phyloP scores from a whole-genome alignment of 2,797 vertebrate genomes.

The Myripristis murdjan region DNA sequence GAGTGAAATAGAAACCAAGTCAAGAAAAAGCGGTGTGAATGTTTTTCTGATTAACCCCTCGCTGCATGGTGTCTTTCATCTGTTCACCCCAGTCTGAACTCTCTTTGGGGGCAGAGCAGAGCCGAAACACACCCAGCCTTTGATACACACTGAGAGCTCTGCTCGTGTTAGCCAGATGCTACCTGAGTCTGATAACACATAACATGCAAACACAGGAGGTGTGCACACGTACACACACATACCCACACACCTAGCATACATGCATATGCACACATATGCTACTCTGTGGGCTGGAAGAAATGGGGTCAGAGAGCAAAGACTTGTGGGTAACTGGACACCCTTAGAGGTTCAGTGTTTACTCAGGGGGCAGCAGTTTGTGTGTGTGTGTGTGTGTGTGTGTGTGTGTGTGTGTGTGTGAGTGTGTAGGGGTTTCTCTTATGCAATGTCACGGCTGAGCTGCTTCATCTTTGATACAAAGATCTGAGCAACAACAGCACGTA shows the following conservation, averaged over 20 bases:
- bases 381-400: conserved; percentile 11
- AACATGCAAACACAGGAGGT: conserved; percentile 13
- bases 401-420: neutral
- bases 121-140: conserved; percentile 62
- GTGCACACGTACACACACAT: conserved; percentile 17
- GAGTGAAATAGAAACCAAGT: neutral
- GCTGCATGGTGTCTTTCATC: conserved; percentile 71
- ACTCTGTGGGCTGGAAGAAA: conserved; percentile 18
- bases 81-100: conserved; percentile 66
- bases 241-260: conserved; percentile 2
- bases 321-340: conserved; percentile 74
- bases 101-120: conserved; percentile 32
- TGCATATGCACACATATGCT: conserved; percentile 26
- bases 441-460: conserved; percentile 55
- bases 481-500: conserved; percentile 67
- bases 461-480: conserved; percentile 82
- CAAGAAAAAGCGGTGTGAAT: conserved; percentile 41
- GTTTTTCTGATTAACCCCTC: conserved; percentile 77
- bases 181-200: conserved; percentile 56
- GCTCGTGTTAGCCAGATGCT: conserved; percentile 67
- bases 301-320: conserved; percentile 71
- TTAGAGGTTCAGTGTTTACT: conserved; percentile 67
- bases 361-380: conserved; percentile 55
- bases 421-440: conserved; percentile 24
- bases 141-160: conserved; percentile 43